Conservation (phyloP, 2,888 invertebrate genomes). For the Cremastobaeus sp. region DNA sequence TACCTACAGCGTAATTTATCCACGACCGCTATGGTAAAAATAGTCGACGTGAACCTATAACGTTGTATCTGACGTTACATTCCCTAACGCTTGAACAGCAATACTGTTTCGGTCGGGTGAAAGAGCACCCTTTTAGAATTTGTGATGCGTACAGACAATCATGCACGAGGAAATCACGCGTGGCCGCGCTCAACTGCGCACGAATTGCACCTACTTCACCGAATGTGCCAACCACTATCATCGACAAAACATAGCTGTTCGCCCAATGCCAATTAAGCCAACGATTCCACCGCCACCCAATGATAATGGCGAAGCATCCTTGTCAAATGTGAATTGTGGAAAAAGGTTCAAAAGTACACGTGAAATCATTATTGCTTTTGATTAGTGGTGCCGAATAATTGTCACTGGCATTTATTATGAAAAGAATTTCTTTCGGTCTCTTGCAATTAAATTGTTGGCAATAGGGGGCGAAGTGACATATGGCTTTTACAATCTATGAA, state of each 20-base stretch:
- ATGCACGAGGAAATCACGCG: constrained; percentile 74
- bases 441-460: constrained; percentile 14
- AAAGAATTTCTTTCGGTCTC: constrained; percentile 24
- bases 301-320: constrained; percentile 70
- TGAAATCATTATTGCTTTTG: constrained; percentile 55
- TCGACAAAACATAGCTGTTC: constrained; percentile 69
- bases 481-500: background rate
- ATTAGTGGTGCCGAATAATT: constrained; percentile 49
- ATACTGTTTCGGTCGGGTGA: constrained; percentile 65
- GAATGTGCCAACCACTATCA: constrained; percentile 58
- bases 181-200: constrained; percentile 73
- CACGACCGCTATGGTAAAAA: constrained; percentile 28
- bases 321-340: constrained; percentile 54
- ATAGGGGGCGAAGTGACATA: background rate
- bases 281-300: constrained; percentile 69
- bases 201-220: constrained; percentile 67
- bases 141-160: constrained; percentile 75
- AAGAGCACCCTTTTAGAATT: constrained; percentile 74
- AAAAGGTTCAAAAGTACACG: constrained; percentile 48
- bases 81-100: constrained; percentile 58
- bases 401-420: constrained; percentile 35
- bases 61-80: constrained; percentile 56
- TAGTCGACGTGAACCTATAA: constrained; percentile 32
- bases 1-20: constrained; percentile 39
- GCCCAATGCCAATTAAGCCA: constrained; percentile 73